These are phyloP conservation scores for Harpalus rubripes DNA, from an alignment of 2,888 invertebrate species.

Conservation along the genomic window DNA sequence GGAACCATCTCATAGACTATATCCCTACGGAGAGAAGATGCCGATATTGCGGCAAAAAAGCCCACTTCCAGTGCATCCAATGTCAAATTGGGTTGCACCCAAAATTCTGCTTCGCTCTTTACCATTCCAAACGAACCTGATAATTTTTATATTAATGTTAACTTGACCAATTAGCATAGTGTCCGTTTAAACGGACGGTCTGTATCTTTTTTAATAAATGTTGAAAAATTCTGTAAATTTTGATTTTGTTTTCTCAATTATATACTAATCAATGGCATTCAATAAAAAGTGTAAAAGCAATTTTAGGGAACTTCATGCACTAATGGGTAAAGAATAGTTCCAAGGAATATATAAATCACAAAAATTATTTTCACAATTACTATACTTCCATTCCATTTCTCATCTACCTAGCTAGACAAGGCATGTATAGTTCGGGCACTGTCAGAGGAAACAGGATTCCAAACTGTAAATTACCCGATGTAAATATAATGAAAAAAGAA, in stretches of 20 bases:
- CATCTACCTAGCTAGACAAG: not conserved
- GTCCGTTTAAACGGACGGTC: slow-evolving; percentile 16
- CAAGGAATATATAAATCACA: slow-evolving; percentile 8
- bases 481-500: not conserved
- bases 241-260: slow-evolving; percentile 10
- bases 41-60: slow-evolving; percentile 13
- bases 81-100: slow-evolving; percentile 9
- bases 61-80: not conserved
- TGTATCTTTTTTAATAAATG: slow-evolving; percentile 19
- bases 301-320: slow-evolving; percentile 1
- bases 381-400: not conserved
- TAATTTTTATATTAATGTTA: slow-evolving; percentile 19
- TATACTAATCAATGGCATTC: slow-evolving; percentile 18
- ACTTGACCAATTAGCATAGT: slow-evolving; percentile 14
- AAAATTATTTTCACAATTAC: not conserved
- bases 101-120: slow-evolving; percentile 15
- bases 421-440: not conserved
- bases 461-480: slow-evolving; percentile 31
- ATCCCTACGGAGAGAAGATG: slow-evolving; percentile 21
- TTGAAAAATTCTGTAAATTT: slow-evolving; percentile 3
- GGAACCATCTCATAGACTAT: slow-evolving; percentile 19
- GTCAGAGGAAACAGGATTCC: too few relatives aligned
- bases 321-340: not conserved
- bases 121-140: slow-evolving; percentile 17
- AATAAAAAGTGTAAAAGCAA: slow-evolving; percentile 1